Base-by-base conservation (phyloP, 2,113 vertebrate species). In the Indicator maculatus region DNA sequence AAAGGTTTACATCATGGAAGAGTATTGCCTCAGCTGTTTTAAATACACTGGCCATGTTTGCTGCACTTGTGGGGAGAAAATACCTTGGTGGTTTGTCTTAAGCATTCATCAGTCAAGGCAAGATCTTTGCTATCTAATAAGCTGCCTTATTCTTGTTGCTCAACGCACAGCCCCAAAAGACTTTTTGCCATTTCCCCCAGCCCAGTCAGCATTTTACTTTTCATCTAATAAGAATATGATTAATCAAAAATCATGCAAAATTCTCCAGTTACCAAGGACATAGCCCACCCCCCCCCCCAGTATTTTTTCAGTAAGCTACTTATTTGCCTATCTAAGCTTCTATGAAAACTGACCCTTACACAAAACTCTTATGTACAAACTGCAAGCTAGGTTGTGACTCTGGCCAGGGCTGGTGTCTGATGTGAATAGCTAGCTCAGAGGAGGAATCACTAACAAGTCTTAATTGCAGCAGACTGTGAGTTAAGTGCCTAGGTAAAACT, bases 231-330 rank as follows among this genome's bases (percentile, higher is more conserved):
- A 56, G 9, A 81, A 81, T 18, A 30, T 1, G 1, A 56, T 58
- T 58, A 63, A 77, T 39, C n/a, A 55, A 73, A 38, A 83, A 52
- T 12, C 6, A 55, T 20, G 44, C 31, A 73, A 83, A 92, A 86
- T 24, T 61, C 31, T 50, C 39, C 44, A 60, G 31, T 52, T 84
- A 36, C 8, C 30, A 50, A 39, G 8, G 33, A 76, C 0, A 2
- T 20, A 84, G 82, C 28, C 0, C 4, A 2, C 1, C 8, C 81
- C 81, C 31, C 0, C 4, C 2, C 1, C 7, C 8, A n/a, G 17
- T 30, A 3, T 58, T 47, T 77, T 58, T 74, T 63, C 24, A 60
- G 5, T 55, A 47, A 85, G 14, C 4, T 59, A 17, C 12, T 83
- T 82, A 33, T 79, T 87, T 76, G 17, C 12, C 31, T 66, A 33